Percentiles rank a stretch among this genome's conserved stretches.
phyloP scores from a whole-genome alignment of 1,140 invertebrate species.

The Parapsyche elsis region DNA sequence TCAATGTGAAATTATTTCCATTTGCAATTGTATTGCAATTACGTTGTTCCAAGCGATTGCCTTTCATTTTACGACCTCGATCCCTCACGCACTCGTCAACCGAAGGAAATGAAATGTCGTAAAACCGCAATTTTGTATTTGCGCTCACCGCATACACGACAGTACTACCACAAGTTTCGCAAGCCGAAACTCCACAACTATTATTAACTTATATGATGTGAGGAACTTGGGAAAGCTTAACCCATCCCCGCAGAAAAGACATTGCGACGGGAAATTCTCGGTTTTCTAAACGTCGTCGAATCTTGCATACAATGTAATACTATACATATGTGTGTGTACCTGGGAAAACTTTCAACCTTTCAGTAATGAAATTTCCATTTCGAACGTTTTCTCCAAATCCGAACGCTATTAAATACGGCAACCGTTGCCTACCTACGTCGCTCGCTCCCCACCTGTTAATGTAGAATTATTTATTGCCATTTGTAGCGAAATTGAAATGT shows the following conservation, averaged over 20 bases:
- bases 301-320: neutral
- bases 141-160: neutral
- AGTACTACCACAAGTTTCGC: neutral
- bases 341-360: no score
- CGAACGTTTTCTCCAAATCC: no score
- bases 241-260: neutral
- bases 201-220: neutral
- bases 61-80: no score
- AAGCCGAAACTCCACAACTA: neutral
- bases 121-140: neutral
- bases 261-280: neutral
- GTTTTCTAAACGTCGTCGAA: neutral
- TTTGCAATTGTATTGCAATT: no score
- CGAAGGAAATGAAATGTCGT: neutral
- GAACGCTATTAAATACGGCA: no score
- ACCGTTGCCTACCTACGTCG: no score
- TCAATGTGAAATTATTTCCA: no score
- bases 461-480: conserved; percentile 14
- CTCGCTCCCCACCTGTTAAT: neutral
- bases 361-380: no score
- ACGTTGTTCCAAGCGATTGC: no score
- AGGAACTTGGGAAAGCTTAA: neutral
- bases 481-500: conserved; percentile 15
- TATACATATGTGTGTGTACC: no score
- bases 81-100: neutral